Evolutionary conservation across 2,797 vertebrate genomes (phyloP), one percentile per base, ranked within the genome.

Genomic region (Centroberyx gerrardi): DNA sequence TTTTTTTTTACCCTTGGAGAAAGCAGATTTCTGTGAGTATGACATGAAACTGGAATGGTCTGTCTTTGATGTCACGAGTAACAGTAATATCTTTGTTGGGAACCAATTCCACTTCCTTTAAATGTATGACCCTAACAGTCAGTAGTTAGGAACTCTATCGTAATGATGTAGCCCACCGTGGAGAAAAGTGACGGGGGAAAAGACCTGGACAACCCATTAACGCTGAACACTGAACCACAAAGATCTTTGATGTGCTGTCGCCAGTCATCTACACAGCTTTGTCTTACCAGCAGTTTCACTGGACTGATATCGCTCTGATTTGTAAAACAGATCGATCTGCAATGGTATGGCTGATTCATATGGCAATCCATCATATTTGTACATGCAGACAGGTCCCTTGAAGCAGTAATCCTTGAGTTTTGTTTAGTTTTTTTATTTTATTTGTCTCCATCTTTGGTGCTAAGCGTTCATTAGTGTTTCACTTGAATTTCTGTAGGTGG

Each of bases 1-100:
- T 77, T 69, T 83, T 61, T 77, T 70, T 82, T 61, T 42, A 10
- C 70, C 42, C n/a, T 72, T 22, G 38, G n/a, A 76, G 53, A 58
- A 74, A 75, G 52, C 60, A 52, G 7, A 17, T 74, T 51, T 62
- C 63, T 15, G n/a, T 68, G 68, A 83, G 71, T 72, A 77, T 56
- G 14, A 82, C 72, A 72, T 69, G 66, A 67, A 86, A 70, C 58
- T 56, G 18, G 31, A 70, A 72, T 2, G 8, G 33, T 54, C 36
- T 4, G 62, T 72, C 81, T 87, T 89, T 91, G 85, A 90, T 91
- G 80, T 83, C 84, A 48, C 65, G 72, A 79, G 65, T 71, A 82
- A 83, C 79, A 79, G 60, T 86, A 72, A 86, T 86, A 63, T 86
- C 82, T 92, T 85, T 89, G 84, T 90, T 87, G 82, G 85, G 65